Evolutionary conservation across 2,113 vertebrate genomes (phyloP), one percentile per base, ranked within the genome.

Genomic region (Orientallactaga bullata): DNA sequence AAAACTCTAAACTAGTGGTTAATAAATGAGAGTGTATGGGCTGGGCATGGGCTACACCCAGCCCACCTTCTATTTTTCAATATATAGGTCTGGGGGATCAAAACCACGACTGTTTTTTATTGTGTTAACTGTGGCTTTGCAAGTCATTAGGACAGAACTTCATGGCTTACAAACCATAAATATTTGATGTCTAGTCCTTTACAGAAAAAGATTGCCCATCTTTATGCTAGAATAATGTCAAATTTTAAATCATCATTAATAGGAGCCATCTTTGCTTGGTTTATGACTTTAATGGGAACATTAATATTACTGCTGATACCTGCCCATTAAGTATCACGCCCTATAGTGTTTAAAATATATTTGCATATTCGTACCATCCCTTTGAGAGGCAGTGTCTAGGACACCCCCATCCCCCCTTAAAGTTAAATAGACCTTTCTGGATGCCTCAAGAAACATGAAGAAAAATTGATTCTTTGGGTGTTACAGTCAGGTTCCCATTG

Each of bases 211-310:
- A 37, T 37, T 37, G 11, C 12, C 32, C 1, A 28, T 60, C 35
- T 58, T 10, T 83, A 24, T 5, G 24, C 42, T 77, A 86, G 69
- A 71, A 72, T 18, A 71, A 82, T 28, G 15, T 83, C 60, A 76
- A 76, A 65, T 63, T 32, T 23, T 71, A 86, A 72, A 32, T 83
- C 6, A 24, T 58, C 74, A 55, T 68, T 55, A 78, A 68, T 61
- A 78, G 24, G 20, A 51, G 28, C 10, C 66, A 47, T 47, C 37
- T 37, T 69, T 84, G 10, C 63, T 92, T 78, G 66, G n/a, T 85
- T 82, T 95, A n/a, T 74, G 81, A 65, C 77, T 83, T 83, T 58
- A 63, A 89, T 35, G 26, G 51, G 39, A 42, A 65, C 82, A 47
- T 92, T 58, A 58, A 61, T 72, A 58, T 73, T 32, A 73, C 13